A percentile compares a stretch with the other conserved stretches of the same genome.
These are phyloP conservation scores for Drosophila falleni DNA, from an alignment of 2,888 invertebrate species.

Conservation along the genomic window DNA sequence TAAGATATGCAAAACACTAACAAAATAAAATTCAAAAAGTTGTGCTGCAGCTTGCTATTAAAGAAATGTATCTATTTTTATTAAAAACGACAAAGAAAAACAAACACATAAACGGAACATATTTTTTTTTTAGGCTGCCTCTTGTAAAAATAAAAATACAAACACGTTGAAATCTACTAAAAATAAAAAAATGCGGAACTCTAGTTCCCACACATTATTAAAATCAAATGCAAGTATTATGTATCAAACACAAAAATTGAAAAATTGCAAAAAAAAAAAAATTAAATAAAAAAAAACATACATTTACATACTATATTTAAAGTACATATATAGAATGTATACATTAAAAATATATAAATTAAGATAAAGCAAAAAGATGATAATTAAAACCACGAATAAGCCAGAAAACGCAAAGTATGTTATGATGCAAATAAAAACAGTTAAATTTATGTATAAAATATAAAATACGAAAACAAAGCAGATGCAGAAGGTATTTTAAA, in stretches of 20 bases:
- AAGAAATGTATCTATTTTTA: conserved; percentile 56
- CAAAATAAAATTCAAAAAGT: conserved; percentile 31
- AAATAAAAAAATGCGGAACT: conserved; percentile 14
- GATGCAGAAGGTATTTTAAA: conserved; percentile 60
- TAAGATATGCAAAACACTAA: conserved; percentile 42
- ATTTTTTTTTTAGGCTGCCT: conserved; percentile 28
- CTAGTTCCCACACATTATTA: conserved; percentile 24
- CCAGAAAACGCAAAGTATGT: conserved; percentile 51
- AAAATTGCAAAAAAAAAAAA: conserved; percentile 25
- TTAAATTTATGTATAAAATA: conserved; percentile 60
- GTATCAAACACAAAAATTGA: conserved; percentile 47
- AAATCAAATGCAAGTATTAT: conserved; percentile 62
- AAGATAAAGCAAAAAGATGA: conserved; percentile 22
- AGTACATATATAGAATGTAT: conserved; percentile 36
- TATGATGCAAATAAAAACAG: conserved; percentile 40
- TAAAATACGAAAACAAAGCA: conserved; percentile 29
- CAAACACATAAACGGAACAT: background rate
- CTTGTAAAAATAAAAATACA: conserved; percentile 36
- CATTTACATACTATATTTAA: conserved; percentile 36
- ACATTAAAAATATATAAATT: conserved; percentile 15
- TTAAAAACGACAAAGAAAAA: conserved; percentile 9
- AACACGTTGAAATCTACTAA: conserved; percentile 39
- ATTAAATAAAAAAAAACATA: background rate
- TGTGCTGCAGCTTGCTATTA: conserved; percentile 58
- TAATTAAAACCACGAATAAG: conserved; percentile 41